Conservation (phyloP, 1,140 invertebrate species). For the Drosophila murphyi region DNA sequence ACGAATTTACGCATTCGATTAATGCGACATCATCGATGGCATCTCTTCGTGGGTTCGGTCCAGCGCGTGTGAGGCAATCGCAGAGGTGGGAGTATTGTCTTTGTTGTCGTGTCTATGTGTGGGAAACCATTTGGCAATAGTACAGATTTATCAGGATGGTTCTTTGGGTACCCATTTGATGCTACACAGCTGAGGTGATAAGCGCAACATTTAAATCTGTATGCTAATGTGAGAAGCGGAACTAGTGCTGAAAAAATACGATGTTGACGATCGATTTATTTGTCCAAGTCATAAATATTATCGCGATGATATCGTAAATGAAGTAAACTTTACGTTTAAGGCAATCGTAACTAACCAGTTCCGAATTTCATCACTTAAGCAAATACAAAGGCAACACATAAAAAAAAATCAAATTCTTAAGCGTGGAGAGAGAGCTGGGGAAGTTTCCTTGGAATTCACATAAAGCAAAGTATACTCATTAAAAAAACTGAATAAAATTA, state of each 20-base stretch:
- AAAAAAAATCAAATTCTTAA: too few species aligned
- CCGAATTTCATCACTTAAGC: neutral
- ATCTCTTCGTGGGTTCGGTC: neutral
- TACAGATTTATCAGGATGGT: constrained; percentile 43
- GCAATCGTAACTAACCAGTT: neutral
- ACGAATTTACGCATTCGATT: constrained; percentile 69
- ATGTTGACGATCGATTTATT: neutral
- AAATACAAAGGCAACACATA: neutral
- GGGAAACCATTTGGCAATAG: constrained; percentile 60
- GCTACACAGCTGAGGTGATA: constrained; percentile 41
- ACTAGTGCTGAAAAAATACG: neutral
- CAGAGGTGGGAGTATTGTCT: neutral
- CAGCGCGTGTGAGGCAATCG: constrained; percentile 35
- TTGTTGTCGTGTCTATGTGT: constrained; percentile 33
- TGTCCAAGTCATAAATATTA: neutral
- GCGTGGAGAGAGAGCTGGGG: too few species aligned
- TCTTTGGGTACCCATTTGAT: constrained; percentile 33
- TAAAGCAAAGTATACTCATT: too few species aligned
- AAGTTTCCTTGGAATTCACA: too few species aligned
- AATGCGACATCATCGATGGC: constrained; percentile 33
- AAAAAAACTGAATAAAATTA: too few species aligned
- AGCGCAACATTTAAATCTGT: neutral
- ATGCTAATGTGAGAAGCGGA: constrained; percentile 11
- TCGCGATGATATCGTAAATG: neutral
- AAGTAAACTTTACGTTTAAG: too few species aligned